A percentile compares a stretch with the other conserved stretches of the same genome.
Evolutionary conservation across 2,888 invertebrate species (phyloP).

Genomic region (Synanthedon formicaeformis): DNA sequence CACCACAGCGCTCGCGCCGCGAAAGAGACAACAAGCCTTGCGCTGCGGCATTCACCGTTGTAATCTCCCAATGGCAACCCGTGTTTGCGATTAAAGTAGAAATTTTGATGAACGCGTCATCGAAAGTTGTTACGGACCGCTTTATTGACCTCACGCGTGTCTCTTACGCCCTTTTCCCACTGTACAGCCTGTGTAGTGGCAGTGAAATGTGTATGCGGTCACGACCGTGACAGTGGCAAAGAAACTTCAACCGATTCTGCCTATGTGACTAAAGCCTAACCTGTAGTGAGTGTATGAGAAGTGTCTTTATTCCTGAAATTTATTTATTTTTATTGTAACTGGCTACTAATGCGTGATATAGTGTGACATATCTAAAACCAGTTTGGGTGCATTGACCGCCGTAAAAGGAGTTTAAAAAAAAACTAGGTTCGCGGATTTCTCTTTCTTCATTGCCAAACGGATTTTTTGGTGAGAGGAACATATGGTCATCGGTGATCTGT

Average conservation of each 20-base stretch:
- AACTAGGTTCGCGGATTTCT: slow-evolving; percentile 15
- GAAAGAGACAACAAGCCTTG: slow-evolving; percentile 20
- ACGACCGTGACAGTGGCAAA: slow-evolving; percentile 28
- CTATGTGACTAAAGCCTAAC: neutral
- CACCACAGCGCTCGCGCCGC: slow-evolving; percentile 20
- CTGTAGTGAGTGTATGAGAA: neutral
- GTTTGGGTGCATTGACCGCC: slow-evolving; percentile 16
- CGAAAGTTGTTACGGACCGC: slow-evolving; percentile 11
- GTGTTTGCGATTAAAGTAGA: slow-evolving; percentile 9
- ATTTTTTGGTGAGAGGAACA: slow-evolving; percentile 13
- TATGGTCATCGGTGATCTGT: slow-evolving; percentile 5
- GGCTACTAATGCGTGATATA: neutral
- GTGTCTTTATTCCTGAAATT: neutral
- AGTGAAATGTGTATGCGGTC: slow-evolving; percentile 11
- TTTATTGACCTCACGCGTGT: slow-evolving; percentile 7
- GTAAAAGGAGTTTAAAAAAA: slow-evolving; percentile 16
- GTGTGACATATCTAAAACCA: slow-evolving; percentile 9
- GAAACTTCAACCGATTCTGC: slow-evolving; percentile 14
- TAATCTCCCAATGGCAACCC: slow-evolving; percentile 27
- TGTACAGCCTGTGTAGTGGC: slow-evolving; percentile 13
- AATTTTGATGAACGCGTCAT: slow-evolving; percentile 15
- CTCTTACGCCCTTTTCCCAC: slow-evolving; percentile 15
- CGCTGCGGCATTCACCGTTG: slow-evolving; percentile 34
- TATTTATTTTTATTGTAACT: neutral
- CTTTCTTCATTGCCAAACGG: slow-evolving; percentile 11